These are phyloP conservation scores for Ennomos erosarius DNA, from an alignment of 2,888 invertebrate species.

Conservation along the genomic window DNA sequence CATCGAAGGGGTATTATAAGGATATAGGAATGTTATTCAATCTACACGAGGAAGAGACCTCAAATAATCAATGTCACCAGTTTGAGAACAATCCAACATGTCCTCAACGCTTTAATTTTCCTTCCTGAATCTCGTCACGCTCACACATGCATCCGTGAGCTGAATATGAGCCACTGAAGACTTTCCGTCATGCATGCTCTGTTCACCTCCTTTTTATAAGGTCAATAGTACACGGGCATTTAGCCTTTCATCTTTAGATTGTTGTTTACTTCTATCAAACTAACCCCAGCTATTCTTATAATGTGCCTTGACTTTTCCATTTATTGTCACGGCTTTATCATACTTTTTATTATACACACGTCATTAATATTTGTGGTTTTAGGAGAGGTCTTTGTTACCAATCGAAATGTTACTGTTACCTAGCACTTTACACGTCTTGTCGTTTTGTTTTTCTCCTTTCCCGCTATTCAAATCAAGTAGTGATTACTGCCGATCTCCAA, in stretches of 20 bases:
- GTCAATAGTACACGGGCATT: conserved; percentile 41
- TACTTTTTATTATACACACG: conserved; percentile 2
- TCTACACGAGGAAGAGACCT: no score
- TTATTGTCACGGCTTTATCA: neutral
- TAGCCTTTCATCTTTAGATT: no score
- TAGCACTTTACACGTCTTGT: conserved; percentile 9
- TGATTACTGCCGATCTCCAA: conserved; percentile 11
- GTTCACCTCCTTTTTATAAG: conserved; percentile 40
- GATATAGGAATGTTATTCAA: no score
- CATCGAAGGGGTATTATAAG: no score
- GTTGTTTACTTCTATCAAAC: no score
- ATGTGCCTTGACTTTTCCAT: no score
- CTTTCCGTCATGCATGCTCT: conserved; percentile 35
- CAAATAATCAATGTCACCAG: no score
- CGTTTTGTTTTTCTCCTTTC: neutral
- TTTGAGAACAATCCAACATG: conserved; percentile 2
- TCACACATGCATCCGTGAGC: conserved; percentile 33
- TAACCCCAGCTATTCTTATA: no score
- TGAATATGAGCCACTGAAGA: conserved; percentile 44
- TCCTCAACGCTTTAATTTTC: conserved; percentile 22
- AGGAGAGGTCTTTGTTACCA: conserved; percentile 13
- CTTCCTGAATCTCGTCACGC: conserved; percentile 43
- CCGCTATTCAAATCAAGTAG: conserved; percentile 23
- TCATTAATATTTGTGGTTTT: conserved; percentile 15
- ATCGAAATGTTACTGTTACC: conserved; percentile 14